Evolutionary conservation across 2,113 vertebrate genomes (phyloP), one percentile per base, ranked within the genome.

Genomic region (Festucalex cinctus): DNA sequence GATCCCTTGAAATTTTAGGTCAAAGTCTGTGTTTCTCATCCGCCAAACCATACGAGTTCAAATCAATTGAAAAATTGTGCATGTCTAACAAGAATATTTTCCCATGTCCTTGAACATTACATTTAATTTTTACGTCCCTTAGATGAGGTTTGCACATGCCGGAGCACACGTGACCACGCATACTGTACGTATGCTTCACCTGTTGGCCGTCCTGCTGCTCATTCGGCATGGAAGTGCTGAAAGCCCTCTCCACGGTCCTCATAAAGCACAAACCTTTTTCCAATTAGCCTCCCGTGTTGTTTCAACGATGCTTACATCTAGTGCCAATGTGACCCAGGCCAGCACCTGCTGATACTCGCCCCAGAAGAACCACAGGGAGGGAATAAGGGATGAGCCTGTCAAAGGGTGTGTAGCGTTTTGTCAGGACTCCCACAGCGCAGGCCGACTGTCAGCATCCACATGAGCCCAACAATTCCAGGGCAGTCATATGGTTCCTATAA

Each of bases 261-360:
- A 79, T 84, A 83, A 72, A 0, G 61, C 36, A 57, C 57, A 61
- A 81, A 81, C 77, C 75, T 87, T 87, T 83, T 84, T 81, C 66
- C 75, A 80, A 76, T 85, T 77, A 74, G 67, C 48, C 3, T 36
- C 48, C 76, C 79, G 54, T 77, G 79, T 76, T 57, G 36, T 51
- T 63, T 83, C 66, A 59, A 63, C 59, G 74, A 39, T 32, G n/a
- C 73, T 78, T 77, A 71, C 48, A 83, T 85, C 76, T 78, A 73
- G 58, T 77, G 71, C 77, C 75, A 85, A 85, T 80, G 73, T 60
- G 73, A 71, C 71, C 61, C 66, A 76, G 82, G 77, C 80, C 77
- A 74, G 78, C 71, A 81, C 71, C 66, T 75, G 63, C 65, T 49
- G 68, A 26, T 65, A 71, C 56, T 67, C 13, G 63, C 61, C 80